Evolutionary conservation across 2,797 vertebrate species (phyloP).

Genomic region (Leptodactylus fallax): DNA sequence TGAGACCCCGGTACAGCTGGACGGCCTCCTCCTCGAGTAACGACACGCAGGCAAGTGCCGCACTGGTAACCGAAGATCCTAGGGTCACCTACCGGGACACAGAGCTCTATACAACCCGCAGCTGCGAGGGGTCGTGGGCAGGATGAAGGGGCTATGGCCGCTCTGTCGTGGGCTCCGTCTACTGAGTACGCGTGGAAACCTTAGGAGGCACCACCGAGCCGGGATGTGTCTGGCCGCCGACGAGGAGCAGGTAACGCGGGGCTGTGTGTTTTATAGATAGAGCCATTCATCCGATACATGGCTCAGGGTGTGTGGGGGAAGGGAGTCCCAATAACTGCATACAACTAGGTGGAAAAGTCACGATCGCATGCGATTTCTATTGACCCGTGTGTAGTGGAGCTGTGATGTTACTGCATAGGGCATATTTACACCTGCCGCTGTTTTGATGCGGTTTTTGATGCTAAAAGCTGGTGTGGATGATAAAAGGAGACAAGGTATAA

Average conservation of each 20-base stretch:
- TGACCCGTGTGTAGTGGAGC: too few species aligned
- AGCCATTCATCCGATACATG: not conserved
- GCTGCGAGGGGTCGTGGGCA: not conserved
- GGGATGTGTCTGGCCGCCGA: slow-evolving; percentile 57
- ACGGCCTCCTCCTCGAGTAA: not conserved
- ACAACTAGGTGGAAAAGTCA: not conserved
- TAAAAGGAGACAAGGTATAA: too few species aligned
- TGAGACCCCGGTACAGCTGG: not conserved
- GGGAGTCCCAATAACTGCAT: not conserved
- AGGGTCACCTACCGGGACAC: not conserved
- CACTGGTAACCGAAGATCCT: not conserved
- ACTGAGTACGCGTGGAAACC: not conserved
- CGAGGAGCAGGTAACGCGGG: slow-evolving; percentile 65
- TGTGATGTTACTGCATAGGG: too few species aligned
- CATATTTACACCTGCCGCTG: too few species aligned
- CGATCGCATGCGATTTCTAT: not conserved
- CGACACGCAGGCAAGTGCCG: not conserved
- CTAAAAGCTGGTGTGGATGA: too few species aligned
- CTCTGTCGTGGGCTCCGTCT: not conserved
- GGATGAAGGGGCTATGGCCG: slow-evolving; percentile 34
- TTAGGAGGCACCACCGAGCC: slow-evolving; percentile 11
- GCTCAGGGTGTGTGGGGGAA: not conserved
- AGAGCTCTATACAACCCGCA: not conserved
- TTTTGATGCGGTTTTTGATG: too few species aligned
- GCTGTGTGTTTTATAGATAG: not conserved